Base-by-base conservation (phyloP, 2,888 invertebrate genomes). In the Drosophila hawaiiensis region DNA sequence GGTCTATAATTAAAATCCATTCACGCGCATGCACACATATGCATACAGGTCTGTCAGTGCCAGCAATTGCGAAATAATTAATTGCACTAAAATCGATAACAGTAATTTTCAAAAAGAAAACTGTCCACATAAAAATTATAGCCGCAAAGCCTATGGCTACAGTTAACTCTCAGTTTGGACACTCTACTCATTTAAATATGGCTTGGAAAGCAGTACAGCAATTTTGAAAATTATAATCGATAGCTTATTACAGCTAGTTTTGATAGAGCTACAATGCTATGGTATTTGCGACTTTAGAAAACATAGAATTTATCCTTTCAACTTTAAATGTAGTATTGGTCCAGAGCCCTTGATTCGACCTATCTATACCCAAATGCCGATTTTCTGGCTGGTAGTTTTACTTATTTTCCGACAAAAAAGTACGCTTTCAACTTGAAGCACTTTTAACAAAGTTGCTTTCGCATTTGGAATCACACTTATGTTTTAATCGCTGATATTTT, bases 1-100 rank as follows among this genome's bases (percentile, higher is more conserved):
- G 31, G 65, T 49, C 60, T 73, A 78, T 77, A 77, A 77, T 77
- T 77, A 77, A 78, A 78, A 62, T 33, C 49, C 37, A 63, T 73
- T 62, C 52, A 59, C 41, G 58, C 58, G 54, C 29, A 64, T 58
- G 50, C 53, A 54, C 37, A n/a, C 41, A 68, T 49, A 55, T n/a
- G 16, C 47, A 47, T 25, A 25, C 22, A 4, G 16, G 7, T 16
- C 25, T 25, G 25, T 47, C 50, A n/a, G 33, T 29, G 43, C 37
- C 19, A 35, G 58, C 33, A 62, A 47, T 71, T 67, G 9, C n/a
- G 9, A 60, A 31, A 49, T 52, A 41, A 71, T 31, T 64, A 64
- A 68, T 72, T 56, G 37, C 31, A 53, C 43, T 55, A 12, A 25
- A 25, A 47, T 47, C 47, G 22, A 47, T 47, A 47, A 25, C 5